Evolutionary conservation across 1,140 invertebrate genomes (phyloP).

Genomic region (Oreohelix idahoensis): DNA sequence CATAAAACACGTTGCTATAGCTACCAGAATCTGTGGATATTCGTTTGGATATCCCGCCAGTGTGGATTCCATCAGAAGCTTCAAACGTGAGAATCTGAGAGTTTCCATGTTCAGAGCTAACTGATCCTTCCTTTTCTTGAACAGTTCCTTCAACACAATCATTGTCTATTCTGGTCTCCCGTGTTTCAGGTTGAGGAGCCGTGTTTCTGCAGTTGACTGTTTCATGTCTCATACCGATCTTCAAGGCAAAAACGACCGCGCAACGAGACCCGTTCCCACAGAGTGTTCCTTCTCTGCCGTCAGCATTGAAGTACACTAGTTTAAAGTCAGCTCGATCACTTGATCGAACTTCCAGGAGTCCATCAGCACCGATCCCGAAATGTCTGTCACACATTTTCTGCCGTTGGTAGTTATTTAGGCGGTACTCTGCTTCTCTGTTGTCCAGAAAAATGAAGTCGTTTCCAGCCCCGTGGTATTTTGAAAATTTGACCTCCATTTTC

Average conservation of each 20-base stretch:
- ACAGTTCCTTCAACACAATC: background rate
- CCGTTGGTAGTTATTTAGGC: conserved; percentile 9
- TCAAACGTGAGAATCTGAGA: conserved; percentile 28
- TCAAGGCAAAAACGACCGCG: conserved; percentile 35
- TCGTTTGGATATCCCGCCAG: background rate
- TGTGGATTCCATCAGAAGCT: conserved; percentile 43
- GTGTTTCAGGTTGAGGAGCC: background rate
- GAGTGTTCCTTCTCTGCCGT: conserved; percentile 39
- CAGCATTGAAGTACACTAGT: conserved; percentile 43
- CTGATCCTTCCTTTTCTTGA: background rate
- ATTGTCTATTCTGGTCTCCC: background rate
- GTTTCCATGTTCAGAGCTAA: background rate
- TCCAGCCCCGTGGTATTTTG: conserved; percentile 50
- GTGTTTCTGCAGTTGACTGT: background rate
- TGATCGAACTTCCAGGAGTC: conserved; percentile 36
- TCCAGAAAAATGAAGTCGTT: conserved; percentile 49
- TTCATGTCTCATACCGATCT: conserved; percentile 9
- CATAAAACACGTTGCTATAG: background rate
- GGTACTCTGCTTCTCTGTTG: background rate
- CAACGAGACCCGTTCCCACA: conserved; percentile 53
- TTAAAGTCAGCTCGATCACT: conserved; percentile 23
- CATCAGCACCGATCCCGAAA: conserved; percentile 51
- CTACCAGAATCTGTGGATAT: background rate
- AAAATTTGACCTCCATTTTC: too few species aligned
- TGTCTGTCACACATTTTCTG: conserved; percentile 42